A percentile compares a stretch with the other conserved stretches of the same genome.
Conservation (phyloP, 1,140 invertebrate species). For the Caenorhabditis brenneri region DNA sequence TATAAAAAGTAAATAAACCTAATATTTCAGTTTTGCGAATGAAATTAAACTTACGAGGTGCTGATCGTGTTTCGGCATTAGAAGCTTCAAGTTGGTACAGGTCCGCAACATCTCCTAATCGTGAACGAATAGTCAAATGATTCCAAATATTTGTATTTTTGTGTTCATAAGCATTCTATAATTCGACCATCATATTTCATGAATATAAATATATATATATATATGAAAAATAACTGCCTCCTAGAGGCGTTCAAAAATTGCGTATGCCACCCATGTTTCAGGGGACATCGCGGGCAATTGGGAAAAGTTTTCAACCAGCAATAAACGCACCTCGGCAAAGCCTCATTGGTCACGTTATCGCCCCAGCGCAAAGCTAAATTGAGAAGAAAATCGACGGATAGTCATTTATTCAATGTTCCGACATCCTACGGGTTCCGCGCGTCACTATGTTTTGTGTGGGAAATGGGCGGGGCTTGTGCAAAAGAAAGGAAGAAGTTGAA, state of each 20-base stretch:
- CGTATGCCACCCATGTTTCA: conserved; percentile 52
- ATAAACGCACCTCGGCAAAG: conserved; percentile 70
- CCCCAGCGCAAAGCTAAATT: conserved; percentile 63
- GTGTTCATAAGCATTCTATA: too few relatives aligned
- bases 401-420: neutral
- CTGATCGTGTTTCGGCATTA: neutral
- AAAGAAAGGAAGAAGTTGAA: too few relatives aligned
- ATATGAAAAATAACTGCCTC: neutral
- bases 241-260: conserved; percentile 48
- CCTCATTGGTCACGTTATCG: conserved; percentile 70
- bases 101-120: neutral
- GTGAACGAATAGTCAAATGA: too few relatives aligned
- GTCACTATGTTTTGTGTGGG: neutral
- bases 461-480: neutral
- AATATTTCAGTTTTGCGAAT: neutral
- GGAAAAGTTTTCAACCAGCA: conserved; percentile 70
- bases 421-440: neutral
- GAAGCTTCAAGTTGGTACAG: neutral
- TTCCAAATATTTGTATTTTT: too few relatives aligned
- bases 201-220: too few relatives aligned
- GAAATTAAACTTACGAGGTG: neutral
- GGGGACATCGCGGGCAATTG: conserved; percentile 57
- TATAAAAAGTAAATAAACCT: neutral
- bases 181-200: too few relatives aligned
- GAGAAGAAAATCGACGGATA: neutral